Conservation (phyloP, 2,113 vertebrate genomes). For the Orthochromis malagaraziensis region DNA sequence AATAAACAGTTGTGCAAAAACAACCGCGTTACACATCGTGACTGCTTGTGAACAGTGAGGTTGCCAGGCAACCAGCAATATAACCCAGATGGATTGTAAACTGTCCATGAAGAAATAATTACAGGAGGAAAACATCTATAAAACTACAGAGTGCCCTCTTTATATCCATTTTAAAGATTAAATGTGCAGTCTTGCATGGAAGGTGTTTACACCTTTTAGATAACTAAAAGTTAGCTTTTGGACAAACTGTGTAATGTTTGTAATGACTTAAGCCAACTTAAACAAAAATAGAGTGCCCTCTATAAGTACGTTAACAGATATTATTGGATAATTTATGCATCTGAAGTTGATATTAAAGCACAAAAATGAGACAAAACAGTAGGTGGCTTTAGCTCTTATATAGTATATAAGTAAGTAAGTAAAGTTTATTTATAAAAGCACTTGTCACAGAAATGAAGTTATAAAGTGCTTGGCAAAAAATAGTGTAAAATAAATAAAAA, state of each 20-base stretch:
- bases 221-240: not conserved
- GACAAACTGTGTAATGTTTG: not conserved
- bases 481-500: not conserved
- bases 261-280: not conserved
- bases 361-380: not conserved
- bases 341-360: not conserved
- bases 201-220: not conserved
- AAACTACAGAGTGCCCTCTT: not conserved
- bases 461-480: not conserved
- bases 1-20: not conserved
- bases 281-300: not conserved
- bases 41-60: not conserved
- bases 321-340: not conserved
- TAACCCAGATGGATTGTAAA: not conserved
- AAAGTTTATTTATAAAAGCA: not conserved
- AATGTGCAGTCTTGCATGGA: not conserved
- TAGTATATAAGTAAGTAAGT: not conserved
- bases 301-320: not conserved
- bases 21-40: not conserved
- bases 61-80: not conserved
- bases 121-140: not conserved
- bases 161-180: not conserved
- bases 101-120: not conserved
- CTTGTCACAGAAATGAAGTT: not conserved
- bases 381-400: not conserved